A percentile compares a stretch with the other conserved stretches of the same genome.
Conservation (phyloP, 2,888 invertebrate species). For the Callimorpha dominula region DNA sequence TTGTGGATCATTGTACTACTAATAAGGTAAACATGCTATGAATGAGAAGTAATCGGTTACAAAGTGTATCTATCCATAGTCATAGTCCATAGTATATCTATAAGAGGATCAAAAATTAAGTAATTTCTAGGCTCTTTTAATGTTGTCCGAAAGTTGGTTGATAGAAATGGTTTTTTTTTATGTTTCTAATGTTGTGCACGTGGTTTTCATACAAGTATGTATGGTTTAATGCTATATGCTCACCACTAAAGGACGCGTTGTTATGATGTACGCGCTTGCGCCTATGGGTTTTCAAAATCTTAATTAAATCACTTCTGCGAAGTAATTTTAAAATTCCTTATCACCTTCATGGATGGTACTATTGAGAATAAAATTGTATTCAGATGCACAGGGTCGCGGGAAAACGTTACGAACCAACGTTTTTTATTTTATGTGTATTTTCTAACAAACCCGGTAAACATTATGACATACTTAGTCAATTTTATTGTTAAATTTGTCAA, state of each 20-base stretch:
- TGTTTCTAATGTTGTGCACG: not conserved
- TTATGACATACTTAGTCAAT: too few relatives aligned
- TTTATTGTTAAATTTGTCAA: not conserved
- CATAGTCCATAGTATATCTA: too few relatives aligned
- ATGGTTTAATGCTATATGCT: too few relatives aligned
- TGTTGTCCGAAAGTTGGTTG: not conserved
- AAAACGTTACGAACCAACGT: not conserved
- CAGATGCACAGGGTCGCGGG: not conserved
- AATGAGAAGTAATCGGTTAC: slow-evolving; percentile 12
- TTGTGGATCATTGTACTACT: not conserved
- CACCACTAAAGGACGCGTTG: too few relatives aligned
- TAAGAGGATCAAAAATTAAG: not conserved
- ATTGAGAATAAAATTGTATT: not conserved
- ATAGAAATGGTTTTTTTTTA: not conserved
- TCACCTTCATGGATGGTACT: too few relatives aligned
- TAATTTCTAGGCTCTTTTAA: not conserved
- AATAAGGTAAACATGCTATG: not conserved
- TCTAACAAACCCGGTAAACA: too few relatives aligned
- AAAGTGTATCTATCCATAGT: slow-evolving; percentile 12
- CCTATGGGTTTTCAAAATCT: too few relatives aligned
- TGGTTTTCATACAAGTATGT: too few relatives aligned
- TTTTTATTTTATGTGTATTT: not conserved
- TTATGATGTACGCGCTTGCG: too few relatives aligned
- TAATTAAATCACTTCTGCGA: too few relatives aligned
- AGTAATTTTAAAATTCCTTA: too few relatives aligned